Base-by-base conservation (phyloP, 1,140 invertebrate species). In the Chironomus striatipennis region DNA sequence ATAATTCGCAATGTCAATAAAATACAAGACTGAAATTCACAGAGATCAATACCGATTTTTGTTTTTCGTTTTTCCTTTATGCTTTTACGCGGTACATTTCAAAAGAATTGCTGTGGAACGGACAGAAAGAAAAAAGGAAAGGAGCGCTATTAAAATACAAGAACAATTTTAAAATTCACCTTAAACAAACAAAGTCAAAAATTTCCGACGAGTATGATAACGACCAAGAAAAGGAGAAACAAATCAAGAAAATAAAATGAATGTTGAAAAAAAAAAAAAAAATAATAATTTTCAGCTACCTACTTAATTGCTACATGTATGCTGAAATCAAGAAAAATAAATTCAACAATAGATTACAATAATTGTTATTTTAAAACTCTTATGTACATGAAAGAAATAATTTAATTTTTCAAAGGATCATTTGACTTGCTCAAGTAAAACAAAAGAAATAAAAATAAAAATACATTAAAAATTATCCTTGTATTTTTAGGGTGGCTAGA, bases 231-330 rank as follows among this genome's bases (percentile, higher is more conserved):
- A 67, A 67, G 7, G 64, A 18, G 64, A 67, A 67, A 18, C 64
- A 67, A 67, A 67, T 67, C 64, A 67, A 67, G 64, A 67, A 34
- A 67, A 67, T 67, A 67, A 67, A 67, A 57, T 57, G n/a, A 57
- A 57, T 34, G 24, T 5, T 34, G 24, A 34, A 34, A n/a, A n/a
- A n/a, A n/a, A n/a, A n/a, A n/a, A n/a, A n/a, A n/a, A n/a, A n/a
- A 2, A 34, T 34, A 34, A 34, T 34, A 34, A 34, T 34, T 34
- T 34, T 34, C 24, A 34, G 24, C 24, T 34, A 1, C 24, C 24
- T 34, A 57, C 47, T 57, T 57, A 12, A n/a, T n/a, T 57, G 47
- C n/a, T 57, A n/a, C 9, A 57, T 57, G 7, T 57, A 57, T 57
- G 9, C 7, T 12, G 47, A n/a, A 57, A 57, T 57, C n/a, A 57